These are phyloP conservation scores for Harpegnathos saltator DNA, from an alignment of 1,140 invertebrate genomes.

Conservation along the genomic window DNA sequence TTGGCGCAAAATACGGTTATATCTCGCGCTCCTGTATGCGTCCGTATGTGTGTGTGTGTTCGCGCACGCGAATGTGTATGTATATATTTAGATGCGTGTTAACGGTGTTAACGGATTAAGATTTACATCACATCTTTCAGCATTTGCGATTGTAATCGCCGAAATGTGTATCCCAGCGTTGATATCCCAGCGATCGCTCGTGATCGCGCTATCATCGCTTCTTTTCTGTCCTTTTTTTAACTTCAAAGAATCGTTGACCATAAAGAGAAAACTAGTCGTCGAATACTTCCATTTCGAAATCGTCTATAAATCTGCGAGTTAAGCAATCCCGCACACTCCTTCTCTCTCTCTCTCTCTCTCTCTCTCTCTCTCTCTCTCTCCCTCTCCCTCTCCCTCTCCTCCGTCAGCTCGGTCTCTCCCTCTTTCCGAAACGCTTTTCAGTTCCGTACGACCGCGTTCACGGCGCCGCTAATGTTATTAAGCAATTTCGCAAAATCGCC, in stretches of 20 bases:
- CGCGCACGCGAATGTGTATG: no score
- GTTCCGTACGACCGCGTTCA: background rate
- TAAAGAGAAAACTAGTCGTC: background rate
- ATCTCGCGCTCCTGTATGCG: background rate
- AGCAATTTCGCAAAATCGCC: conserved; percentile 2
- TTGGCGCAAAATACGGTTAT: conserved; percentile 15
- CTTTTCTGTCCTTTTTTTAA: background rate
- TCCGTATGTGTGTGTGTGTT: no score
- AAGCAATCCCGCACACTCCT: background rate
- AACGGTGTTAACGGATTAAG: conserved; percentile 31
- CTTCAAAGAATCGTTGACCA: background rate
- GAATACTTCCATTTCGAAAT: background rate
- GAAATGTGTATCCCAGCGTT: background rate
- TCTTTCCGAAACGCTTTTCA: background rate
- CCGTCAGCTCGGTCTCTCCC: no score
- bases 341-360: no score
- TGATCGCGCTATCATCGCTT: background rate
- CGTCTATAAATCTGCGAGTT: background rate
- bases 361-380: no score
- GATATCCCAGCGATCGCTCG: background rate
- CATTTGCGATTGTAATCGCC: background rate
- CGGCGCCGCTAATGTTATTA: conserved; percentile 9
- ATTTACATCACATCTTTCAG: background rate
- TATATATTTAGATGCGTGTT: no score
- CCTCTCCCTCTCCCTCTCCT: no score